A percentile compares a stretch with the other conserved stretches of the same genome.
Evolutionary conservation across 1,140 invertebrate species (phyloP).

Genomic region (Drosophila lini): DNA sequence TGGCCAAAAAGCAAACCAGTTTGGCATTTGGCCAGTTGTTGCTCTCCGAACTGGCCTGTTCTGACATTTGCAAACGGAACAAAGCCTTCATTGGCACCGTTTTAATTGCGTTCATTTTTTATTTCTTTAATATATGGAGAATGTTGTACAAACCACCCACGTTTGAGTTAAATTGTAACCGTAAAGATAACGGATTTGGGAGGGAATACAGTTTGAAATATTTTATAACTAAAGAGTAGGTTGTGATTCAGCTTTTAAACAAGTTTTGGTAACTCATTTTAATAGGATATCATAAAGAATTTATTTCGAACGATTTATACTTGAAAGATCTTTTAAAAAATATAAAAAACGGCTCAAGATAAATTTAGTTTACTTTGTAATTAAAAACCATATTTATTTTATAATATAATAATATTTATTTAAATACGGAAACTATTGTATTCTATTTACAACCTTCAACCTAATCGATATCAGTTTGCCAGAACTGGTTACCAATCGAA

Average conservation of each 20-base stretch:
- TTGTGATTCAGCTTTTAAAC: conserved; percentile 12
- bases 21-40: conserved; percentile 51
- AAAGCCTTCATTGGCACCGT: conserved; percentile 53
- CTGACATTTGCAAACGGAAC: conserved; percentile 57
- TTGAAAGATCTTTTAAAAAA: neutral
- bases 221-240: neutral
- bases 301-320: neutral
- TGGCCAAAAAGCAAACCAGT: conserved; percentile 47
- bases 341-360: neutral
- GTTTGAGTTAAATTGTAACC: conserved; percentile 7
- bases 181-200: conserved; percentile 7
- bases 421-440: neutral
- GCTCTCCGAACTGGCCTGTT: conserved; percentile 14
- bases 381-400: neutral
- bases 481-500: conserved; percentile 12
- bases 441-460: neutral
- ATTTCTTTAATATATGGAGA: conserved; percentile 12
- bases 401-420: too few relatives aligned
- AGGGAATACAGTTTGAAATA: neutral
- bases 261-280: neutral
- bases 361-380: neutral
- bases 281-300: neutral
- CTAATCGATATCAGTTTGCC: neutral
- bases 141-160: conserved; percentile 27
- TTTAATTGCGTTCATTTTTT: conserved; percentile 40